These are phyloP conservation scores for Pachyrhynchus sulphureomaculatus DNA, from an alignment of 1,140 invertebrate species.

Conservation along the genomic window DNA sequence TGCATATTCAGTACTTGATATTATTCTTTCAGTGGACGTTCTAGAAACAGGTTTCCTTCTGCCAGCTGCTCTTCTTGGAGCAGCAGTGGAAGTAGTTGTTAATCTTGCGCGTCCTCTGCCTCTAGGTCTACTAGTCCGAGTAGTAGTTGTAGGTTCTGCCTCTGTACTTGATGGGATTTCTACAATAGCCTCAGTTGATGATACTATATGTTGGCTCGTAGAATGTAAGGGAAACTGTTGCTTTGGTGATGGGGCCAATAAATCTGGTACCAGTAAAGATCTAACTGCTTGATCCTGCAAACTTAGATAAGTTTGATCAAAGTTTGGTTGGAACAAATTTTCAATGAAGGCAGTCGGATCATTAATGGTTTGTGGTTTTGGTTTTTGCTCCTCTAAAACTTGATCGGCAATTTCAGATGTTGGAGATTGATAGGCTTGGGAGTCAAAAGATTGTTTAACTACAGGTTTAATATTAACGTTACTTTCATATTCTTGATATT, in stretches of 20 bases:
- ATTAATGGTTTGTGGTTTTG: neutral
- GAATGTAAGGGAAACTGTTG: neutral
- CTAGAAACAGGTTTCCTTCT: slow-evolving; percentile 36
- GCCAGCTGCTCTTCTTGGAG: slow-evolving; percentile 25
- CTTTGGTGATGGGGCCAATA: slow-evolving; percentile 36
- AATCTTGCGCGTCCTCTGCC: slow-evolving; percentile 39
- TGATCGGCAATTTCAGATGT: neutral
- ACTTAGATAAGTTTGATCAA: slow-evolving; percentile 43
- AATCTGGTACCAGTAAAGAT: slow-evolving; percentile 41
- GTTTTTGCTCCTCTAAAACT: neutral
- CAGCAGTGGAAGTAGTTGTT: slow-evolving; percentile 22
- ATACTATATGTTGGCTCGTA: neutral
- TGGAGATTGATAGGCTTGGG: neutral
- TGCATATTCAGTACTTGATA: slow-evolving; percentile 55
- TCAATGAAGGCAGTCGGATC: neutral
- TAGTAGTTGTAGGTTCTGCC: slow-evolving; percentile 53
- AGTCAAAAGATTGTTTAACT: neutral
- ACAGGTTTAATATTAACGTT: neutral
- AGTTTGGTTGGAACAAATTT: slow-evolving; percentile 18
- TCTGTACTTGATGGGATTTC: slow-evolving; percentile 47
- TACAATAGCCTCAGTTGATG: neutral
- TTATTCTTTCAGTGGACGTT: slow-evolving; percentile 49
- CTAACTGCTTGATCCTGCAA: slow-evolving; percentile 55
- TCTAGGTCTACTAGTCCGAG: slow-evolving; percentile 33
- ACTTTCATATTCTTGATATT: neutral